Evolutionary conservation across 1,140 invertebrate species (phyloP), one percentile per base, ranked within the genome.

Genomic region (Maconellicoccus hirsutus): DNA sequence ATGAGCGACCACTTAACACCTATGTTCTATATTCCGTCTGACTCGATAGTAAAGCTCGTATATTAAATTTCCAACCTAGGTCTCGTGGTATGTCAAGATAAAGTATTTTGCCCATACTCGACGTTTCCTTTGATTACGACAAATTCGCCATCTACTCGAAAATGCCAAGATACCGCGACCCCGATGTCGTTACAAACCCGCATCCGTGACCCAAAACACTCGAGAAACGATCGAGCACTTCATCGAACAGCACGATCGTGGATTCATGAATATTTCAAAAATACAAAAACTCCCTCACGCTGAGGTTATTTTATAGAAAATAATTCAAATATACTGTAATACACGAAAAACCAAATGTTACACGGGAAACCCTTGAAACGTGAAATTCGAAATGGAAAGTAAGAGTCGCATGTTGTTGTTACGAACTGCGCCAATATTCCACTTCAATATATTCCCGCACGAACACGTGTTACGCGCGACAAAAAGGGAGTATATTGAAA

Each of bases 11-110:
- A 26, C 25, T 66, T 26, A 10, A 6, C 25, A 22, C n/a, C 6
- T 52, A 52, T 16, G 29, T 33, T 33, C 3, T 12, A 33, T 16
- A 3, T 52, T 52, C n/a, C 42, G 16, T 52, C 61, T 23, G 25
- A 66, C 61, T 19, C 25, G 61, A 66, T 66, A 66, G 25, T 66
- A 25, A 66, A 66, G 61, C 61, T 66, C 61, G 19, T 66, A 66
- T 66, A 66, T 66, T 22, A 66, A 66, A 66, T 19, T 26, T 25
- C n/a, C n/a, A n/a, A n/a, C n/a, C n/a, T n/a, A n/a, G n/a, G n/a
- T n/a, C n/a, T n/a, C n/a, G n/a, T n/a, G n/a, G n/a, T n/a, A n/a
- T n/a, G n/a, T n/a, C n/a, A n/a, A n/a, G n/a, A n/a, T n/a, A n/a
- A n/a, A n/a, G n/a, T n/a, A n/a, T n/a, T n/a, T n/a, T n/a, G n/a